Percentiles rank a stretch among this genome's conserved stretches.
Conservation (phyloP, 2,888 invertebrate genomes). For the Dynastes maya region DNA sequence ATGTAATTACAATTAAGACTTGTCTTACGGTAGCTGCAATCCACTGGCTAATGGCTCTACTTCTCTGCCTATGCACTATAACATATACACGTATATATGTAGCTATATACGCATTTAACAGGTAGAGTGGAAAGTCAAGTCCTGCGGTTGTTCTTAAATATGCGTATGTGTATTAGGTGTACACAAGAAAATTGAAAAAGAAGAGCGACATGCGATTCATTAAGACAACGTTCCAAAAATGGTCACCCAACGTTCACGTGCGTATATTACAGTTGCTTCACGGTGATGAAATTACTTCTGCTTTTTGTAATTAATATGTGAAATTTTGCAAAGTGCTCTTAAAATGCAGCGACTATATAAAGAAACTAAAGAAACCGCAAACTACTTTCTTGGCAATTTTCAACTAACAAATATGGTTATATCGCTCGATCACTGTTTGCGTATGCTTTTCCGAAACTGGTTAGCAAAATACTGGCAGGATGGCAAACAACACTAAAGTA, state of each 20-base stretch:
- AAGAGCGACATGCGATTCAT: neutral
- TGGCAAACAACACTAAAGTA: too few species aligned
- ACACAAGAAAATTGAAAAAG: neutral
- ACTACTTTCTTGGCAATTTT: too few species aligned
- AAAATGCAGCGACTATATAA: neutral
- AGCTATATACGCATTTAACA: conserved; percentile 10
- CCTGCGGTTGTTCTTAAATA: conserved; percentile 4
- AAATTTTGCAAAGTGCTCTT: neutral
- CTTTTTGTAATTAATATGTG: neutral
- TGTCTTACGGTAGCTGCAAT: conserved; percentile 63
- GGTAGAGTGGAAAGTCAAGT: conserved; percentile 12
- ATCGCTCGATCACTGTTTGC: too few species aligned
- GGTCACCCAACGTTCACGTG: neutral
- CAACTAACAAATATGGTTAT: too few species aligned
- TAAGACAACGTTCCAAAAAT: conserved; percentile 3
- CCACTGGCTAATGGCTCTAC: conserved; percentile 51
- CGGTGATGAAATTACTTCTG: neutral
- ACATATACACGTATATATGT: conserved; percentile 1
- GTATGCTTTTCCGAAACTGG: too few species aligned
- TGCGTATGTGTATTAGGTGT: conserved; percentile 1
- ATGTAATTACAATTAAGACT: conserved; percentile 66
- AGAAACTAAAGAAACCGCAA: too few species aligned
- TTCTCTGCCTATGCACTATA: conserved; percentile 34
- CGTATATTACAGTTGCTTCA: neutral
- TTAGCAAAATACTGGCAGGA: too few species aligned